Evolutionary conservation across 2,797 vertebrate genomes (phyloP).

Genomic region (Ibycter americanus): DNA sequence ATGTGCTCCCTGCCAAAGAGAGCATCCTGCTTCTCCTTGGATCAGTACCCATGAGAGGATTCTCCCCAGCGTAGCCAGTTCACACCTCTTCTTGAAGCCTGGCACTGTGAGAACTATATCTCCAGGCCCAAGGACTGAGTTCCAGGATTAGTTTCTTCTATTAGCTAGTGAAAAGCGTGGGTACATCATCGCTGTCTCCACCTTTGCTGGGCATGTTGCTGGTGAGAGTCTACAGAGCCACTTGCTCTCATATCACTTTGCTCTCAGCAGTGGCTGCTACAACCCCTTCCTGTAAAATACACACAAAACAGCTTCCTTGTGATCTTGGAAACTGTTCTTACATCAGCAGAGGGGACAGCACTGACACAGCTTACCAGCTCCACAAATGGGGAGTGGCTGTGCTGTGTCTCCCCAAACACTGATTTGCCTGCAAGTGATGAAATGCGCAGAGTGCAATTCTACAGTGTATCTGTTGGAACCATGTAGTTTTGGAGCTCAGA

Average conservation of each 20-base stretch:
- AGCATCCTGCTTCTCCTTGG: background rate
- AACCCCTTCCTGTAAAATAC: background rate
- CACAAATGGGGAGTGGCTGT: background rate
- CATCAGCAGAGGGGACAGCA: background rate
- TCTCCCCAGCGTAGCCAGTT: background rate
- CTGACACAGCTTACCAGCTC: background rate
- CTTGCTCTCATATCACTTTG: background rate
- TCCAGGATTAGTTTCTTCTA: background rate
- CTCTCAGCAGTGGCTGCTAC: background rate
- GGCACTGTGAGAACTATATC: background rate
- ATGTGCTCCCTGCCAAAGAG: background rate
- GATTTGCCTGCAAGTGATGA: accelerated
- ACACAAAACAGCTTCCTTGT: background rate
- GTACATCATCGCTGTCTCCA: background rate
- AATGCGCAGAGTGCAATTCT: background rate
- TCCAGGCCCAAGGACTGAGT: background rate
- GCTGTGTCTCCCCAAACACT: background rate
- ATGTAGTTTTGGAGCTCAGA: background rate
- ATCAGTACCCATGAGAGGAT: background rate
- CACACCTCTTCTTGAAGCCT: background rate
- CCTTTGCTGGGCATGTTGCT: background rate
- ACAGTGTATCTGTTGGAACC: background rate
- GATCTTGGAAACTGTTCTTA: background rate
- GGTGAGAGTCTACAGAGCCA: background rate
- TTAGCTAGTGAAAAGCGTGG: background rate